Base-by-base conservation (phyloP, 1,140 invertebrate genomes). In the Megalonaias nervosa region DNA sequence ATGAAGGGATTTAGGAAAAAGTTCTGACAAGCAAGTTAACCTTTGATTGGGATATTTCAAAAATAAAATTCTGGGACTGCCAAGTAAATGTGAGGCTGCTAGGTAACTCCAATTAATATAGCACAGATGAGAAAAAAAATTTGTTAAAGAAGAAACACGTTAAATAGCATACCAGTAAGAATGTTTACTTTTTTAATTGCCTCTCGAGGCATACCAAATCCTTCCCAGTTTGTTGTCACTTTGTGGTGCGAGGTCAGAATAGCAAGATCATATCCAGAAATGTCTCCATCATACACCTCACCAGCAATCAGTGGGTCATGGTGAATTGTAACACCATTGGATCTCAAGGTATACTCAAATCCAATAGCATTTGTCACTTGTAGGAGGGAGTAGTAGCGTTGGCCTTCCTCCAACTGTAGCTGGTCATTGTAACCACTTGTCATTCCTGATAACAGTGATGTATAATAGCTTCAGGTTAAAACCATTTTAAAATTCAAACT, bases 171-270 rank as follows among this genome's bases (percentile, higher is more conserved):
- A n/a, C n/a, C n/a, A n/a, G n/a, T n/a, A n/a, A n/a, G 60, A 26
- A 72, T 64, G 55, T 72, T 65, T 65, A 62, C 56, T 26, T 67
- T 64, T 21, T 62, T 38, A 57, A 38, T 55, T 19, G 38, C 60
- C 21, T 70, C 62, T 65, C n/a, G 77, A 72, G 74, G 23, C 19
- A 12, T 55, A 38, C 86, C 86, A 78, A 88, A 88, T 11, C 84
- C 84, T 17, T 82, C 68, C 86, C 86, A 88, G 79, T 86, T 86
- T 12, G 81, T 82, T 38, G 73, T 76, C 12, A 83, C 71, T 58
- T 68, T 78, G 0, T 61, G 79, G 11, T 48, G 70, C 1, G 81
- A 82, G n/a, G 79, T 75, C 55, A 74, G 66, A 21, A 75, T 80
- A 15, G 82, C 71, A 12, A 88, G 75, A 64, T 86, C 84, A 65